A percentile compares a stretch with the other conserved stretches of the same genome.
Conservation (phyloP, 2,113 vertebrate species). For the Microtus oregoni region DNA sequence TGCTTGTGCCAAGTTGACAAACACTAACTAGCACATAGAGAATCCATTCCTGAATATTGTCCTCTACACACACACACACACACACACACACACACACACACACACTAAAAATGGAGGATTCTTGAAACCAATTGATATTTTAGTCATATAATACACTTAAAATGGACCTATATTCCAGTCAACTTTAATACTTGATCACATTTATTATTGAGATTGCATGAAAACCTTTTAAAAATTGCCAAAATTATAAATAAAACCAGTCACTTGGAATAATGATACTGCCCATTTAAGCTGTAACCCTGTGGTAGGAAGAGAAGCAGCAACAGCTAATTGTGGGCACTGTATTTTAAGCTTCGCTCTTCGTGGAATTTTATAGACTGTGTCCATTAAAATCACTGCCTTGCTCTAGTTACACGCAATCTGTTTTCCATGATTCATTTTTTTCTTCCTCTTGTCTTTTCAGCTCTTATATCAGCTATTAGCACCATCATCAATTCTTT, state of each 20-base stretch:
- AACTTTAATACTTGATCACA: not conserved
- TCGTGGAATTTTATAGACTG: slow-evolving; percentile 15
- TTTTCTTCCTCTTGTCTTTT: slow-evolving; percentile 21
- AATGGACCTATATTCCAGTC: not conserved
- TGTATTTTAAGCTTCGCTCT: slow-evolving; percentile 41
- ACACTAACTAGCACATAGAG: too few relatives aligned
- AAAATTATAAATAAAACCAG: not conserved
- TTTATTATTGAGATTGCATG: not conserved
- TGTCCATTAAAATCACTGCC: slow-evolving; percentile 20
- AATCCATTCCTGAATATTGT: too few relatives aligned
- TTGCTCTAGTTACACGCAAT: slow-evolving; percentile 54
- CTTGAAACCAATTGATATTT: slow-evolving; percentile 20
- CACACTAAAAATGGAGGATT: not conserved
- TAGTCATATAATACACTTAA: not conserved
- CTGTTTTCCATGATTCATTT: slow-evolving; percentile 37
- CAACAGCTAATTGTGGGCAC: not conserved
- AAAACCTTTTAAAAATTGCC: not conserved
- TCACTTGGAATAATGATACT: not conserved
- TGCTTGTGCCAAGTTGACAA: too few relatives aligned
- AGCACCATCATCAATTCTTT: slow-evolving; percentile 57
- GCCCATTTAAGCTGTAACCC: not conserved
- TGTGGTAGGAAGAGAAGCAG: slow-evolving; percentile 5
- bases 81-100: not conserved
- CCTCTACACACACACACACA: not conserved
- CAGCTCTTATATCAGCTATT: slow-evolving; percentile 56